Evolutionary conservation across 2,797 vertebrate species (phyloP).

Genomic region (Gambelia wislizenii): DNA sequence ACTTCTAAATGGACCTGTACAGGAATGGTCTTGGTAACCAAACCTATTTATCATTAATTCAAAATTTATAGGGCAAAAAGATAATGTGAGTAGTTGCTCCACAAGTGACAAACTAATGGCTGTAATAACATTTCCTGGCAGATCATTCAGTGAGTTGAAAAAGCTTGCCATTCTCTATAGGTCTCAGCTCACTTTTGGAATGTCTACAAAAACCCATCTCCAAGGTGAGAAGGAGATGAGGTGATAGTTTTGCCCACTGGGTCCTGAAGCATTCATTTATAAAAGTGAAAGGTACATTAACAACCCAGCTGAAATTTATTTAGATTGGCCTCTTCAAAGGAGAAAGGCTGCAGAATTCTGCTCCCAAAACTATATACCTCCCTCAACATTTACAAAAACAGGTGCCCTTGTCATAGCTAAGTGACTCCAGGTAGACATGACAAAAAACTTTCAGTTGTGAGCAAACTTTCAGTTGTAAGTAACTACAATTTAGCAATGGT

Average conservation of each 20-base stretch:
- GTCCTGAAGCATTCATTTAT: not conserved
- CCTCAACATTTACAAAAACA: not conserved
- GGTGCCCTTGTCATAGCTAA: not conserved
- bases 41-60: not conserved
- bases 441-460: too few species aligned
- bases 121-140: not conserved
- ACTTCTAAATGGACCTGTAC: not conserved
- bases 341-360: not conserved
- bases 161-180: too few species aligned
- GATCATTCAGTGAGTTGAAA: not conserved
- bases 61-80: not conserved
- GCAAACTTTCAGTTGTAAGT: too few species aligned
- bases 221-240: not conserved
- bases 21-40: not conserved
- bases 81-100: too few species aligned
- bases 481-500: not conserved
- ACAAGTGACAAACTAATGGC: too few species aligned
- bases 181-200: not conserved
- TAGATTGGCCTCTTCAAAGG: conserved; percentile 16
- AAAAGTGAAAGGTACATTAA: not conserved
- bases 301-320: conserved; percentile 19
- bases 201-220: not conserved
- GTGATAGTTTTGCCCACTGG: not conserved
- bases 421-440: not conserved
- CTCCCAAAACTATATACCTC: not conserved